These are phyloP conservation scores for Camptogramma bilineatum DNA, from an alignment of 2,888 invertebrate species.

Conservation along the genomic window DNA sequence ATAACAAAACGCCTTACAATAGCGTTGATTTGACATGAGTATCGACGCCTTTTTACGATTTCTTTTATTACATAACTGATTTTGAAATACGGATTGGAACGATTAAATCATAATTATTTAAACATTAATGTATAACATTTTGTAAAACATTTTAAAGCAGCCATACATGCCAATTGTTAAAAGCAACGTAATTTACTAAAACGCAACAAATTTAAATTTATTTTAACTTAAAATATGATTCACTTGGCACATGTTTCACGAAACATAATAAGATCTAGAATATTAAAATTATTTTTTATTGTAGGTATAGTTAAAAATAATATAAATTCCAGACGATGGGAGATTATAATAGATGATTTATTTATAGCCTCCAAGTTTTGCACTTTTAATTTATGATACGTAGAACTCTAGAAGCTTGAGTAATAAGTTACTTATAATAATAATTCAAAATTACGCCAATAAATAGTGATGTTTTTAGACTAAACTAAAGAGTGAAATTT, in stretches of 20 bases:
- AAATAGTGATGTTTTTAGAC: background rate
- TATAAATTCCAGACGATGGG: background rate
- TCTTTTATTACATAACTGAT: slow-evolving; percentile 27
- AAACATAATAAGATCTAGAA: background rate
- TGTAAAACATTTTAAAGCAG: background rate
- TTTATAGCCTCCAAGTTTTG: background rate
- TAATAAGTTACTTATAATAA: background rate
- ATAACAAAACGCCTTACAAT: slow-evolving; percentile 33
- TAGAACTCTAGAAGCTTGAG: background rate
- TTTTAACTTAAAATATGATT: background rate
- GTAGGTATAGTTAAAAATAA: background rate
- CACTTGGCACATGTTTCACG: background rate
- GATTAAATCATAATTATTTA: background rate
- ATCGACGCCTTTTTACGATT: slow-evolving; percentile 35
- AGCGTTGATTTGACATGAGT: slow-evolving; percentile 34
- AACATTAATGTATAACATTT: background rate
- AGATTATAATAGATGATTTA: slow-evolving; percentile 3
- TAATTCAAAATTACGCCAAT: background rate
- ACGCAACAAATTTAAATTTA: background rate
- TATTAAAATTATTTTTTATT: background rate
- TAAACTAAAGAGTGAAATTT: background rate
- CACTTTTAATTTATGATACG: background rate
- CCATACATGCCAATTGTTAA: background rate
- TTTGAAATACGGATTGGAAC: background rate
- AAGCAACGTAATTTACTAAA: background rate